Base-by-base conservation (phyloP, 2,888 invertebrate species). In the Lutraria lutraria region DNA sequence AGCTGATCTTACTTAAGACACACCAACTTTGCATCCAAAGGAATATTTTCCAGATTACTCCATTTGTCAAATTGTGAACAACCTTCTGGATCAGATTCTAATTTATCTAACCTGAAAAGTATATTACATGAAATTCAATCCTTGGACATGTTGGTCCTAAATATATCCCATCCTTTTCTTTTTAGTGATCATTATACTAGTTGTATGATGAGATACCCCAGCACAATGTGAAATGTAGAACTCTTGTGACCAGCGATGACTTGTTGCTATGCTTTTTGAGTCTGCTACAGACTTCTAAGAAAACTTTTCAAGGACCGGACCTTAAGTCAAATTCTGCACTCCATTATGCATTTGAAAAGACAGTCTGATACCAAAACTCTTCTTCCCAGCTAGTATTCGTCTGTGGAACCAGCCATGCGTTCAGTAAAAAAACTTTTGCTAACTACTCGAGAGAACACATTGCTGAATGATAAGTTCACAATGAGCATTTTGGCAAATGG, bases 21-120 rank as follows among this genome's bases (percentile, higher is more conserved):
- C 83, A 92, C 89, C 2, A 95, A 90, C 29, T 93, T 90, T 16
- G 93, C 63, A 87, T 93, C 89, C 31, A 91, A 88, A 21, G 94
- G 94, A 34, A 93, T 84, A 21, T 76, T 88, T 85, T 93, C 90
- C 31, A 94, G 86, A 60, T 91, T 87, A 3, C 90, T 85, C 86
- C 88, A 88, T 91, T 52, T 72, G 31, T 83, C 43, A 76, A 54
- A 60, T 43, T 43, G 15, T 21, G 54, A 29, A 53, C 82, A 89
- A 83, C 85, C 86, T 81, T 90, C 89, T 34, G 93, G 88, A 15
- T 89, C 92, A 88, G 87, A 84, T 60, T 91, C 86, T 60, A 95
- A 83, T 15, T 93, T 92, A 3, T 93, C 88, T 31, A 92, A 86
- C 84, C 93, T 92, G 87, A 60, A 90, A 90, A 60, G 79, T 60